Conservation (phyloP, 2,888 invertebrate genomes). For the Plutella xylostella region DNA sequence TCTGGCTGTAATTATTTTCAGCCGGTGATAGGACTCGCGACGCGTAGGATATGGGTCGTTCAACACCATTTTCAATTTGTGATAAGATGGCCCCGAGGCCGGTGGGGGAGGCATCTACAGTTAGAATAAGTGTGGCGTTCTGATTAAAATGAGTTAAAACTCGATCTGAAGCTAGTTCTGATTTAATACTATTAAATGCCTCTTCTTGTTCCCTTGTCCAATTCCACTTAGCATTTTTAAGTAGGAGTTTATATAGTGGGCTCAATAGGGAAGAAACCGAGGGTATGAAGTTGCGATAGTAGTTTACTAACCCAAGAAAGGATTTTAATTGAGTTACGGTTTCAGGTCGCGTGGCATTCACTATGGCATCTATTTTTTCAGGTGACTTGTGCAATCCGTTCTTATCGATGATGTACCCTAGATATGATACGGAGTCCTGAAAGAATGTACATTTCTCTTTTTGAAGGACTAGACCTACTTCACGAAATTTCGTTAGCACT, state of each 20-base stretch:
- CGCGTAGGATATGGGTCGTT: too few relatives aligned
- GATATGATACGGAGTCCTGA: background rate
- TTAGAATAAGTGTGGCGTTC: background rate
- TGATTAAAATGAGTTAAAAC: constrained; percentile 5
- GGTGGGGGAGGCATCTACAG: constrained; percentile 3
- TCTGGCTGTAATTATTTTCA: constrained; percentile 6
- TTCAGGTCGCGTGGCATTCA: background rate
- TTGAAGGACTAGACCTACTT: background rate
- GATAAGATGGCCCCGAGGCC: background rate
- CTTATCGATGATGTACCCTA: constrained; percentile 1
- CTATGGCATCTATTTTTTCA: constrained; percentile 4
- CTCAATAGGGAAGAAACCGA: constrained; percentile 2
- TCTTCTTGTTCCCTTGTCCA: constrained; percentile 3
- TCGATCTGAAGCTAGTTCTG: constrained; percentile 3
- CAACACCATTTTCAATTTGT: background rate
- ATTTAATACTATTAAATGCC: constrained; percentile 4
- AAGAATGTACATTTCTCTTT: background rate
- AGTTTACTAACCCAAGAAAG: constrained; percentile 6
- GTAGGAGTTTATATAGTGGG: constrained; percentile 1
- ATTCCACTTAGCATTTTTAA: constrained; percentile 3
- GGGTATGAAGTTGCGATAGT: background rate
- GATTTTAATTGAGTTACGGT: constrained; percentile 3
- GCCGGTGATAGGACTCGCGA: background rate
- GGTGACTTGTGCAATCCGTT: constrained; percentile 1
- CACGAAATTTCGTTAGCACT: background rate